Conservation (phyloP, 2,888 invertebrate species). For the Ormyrus labotus region DNA sequence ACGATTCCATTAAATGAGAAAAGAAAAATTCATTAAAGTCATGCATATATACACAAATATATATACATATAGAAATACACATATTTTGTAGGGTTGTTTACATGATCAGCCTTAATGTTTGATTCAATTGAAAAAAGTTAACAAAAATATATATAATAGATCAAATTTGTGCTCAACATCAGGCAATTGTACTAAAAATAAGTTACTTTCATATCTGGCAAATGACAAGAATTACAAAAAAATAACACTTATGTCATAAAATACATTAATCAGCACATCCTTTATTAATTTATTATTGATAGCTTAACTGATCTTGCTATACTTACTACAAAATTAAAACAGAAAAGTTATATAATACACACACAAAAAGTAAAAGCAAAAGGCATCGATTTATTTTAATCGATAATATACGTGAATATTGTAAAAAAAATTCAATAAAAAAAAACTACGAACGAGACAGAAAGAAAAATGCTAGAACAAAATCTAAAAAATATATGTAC, state of each 20-base stretch:
- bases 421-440: constrained; percentile 46
- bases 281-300: constrained; percentile 59
- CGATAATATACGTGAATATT: constrained; percentile 27
- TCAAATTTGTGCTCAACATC: constrained; percentile 53
- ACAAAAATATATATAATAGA: constrained; percentile 54
- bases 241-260: constrained; percentile 67
- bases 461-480: constrained; percentile 33
- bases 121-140: constrained; percentile 66
- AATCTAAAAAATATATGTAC: constrained; percentile 42
- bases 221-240: constrained; percentile 44
- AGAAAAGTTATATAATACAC: constrained; percentile 39
- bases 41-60: constrained; percentile 62
- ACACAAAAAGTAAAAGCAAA: constrained; percentile 39
- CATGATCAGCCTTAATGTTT: constrained; percentile 75
- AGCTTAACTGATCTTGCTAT: constrained; percentile 59
- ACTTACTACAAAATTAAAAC: constrained; percentile 49
- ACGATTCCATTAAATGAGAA: constrained; percentile 58
- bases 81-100: constrained; percentile 76
- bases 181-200: constrained; percentile 51
- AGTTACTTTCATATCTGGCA: constrained; percentile 55
- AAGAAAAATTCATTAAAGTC: constrained; percentile 60
- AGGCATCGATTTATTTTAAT: constrained; percentile 47
- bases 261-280: constrained; percentile 70
- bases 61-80: constrained; percentile 74
- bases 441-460: constrained; percentile 24